Conservation (phyloP, 2,797 vertebrate species). For the Pelochelys cantorii region DNA sequence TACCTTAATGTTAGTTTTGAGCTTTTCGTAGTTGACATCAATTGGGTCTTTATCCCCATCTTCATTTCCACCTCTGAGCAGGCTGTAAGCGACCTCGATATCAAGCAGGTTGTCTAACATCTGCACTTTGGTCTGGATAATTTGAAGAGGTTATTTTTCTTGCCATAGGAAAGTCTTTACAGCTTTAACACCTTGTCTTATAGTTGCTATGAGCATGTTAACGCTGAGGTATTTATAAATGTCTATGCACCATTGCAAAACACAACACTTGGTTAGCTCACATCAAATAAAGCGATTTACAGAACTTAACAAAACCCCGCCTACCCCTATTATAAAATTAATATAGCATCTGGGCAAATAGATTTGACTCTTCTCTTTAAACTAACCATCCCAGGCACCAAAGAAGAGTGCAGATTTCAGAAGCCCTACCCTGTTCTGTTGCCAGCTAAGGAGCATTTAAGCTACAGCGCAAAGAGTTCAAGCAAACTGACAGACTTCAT, state of each 20-base stretch:
- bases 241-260: neutral
- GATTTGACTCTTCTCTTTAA: neutral
- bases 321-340: neutral
- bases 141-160: slow-evolving; percentile 1
- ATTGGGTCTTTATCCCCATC: slow-evolving; percentile 95
- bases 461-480: neutral
- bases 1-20: slow-evolving; percentile 96
- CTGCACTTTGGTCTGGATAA: slow-evolving; percentile 92
- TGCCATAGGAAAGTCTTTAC: neutral
- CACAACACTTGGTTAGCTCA: neutral
- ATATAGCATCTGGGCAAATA: neutral
- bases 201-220: neutral
- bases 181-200: neutral
- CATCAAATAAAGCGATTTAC: neutral
- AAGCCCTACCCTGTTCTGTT: neutral
- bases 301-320: neutral
- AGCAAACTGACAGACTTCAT: neutral
- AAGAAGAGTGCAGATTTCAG: neutral
- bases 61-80: slow-evolving; percentile 93
- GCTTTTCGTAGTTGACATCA: slow-evolving; percentile 98
- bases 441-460: neutral
- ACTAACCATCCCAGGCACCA: no score
- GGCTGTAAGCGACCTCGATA: slow-evolving; percentile 98
- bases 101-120: slow-evolving; percentile 99
- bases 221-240: neutral